Percentiles rank a stretch among this genome's conserved stretches.
These are phyloP conservation scores for Drosophila busckii DNA, from an alignment of 1,140 invertebrate genomes.

Conservation along the genomic window DNA sequence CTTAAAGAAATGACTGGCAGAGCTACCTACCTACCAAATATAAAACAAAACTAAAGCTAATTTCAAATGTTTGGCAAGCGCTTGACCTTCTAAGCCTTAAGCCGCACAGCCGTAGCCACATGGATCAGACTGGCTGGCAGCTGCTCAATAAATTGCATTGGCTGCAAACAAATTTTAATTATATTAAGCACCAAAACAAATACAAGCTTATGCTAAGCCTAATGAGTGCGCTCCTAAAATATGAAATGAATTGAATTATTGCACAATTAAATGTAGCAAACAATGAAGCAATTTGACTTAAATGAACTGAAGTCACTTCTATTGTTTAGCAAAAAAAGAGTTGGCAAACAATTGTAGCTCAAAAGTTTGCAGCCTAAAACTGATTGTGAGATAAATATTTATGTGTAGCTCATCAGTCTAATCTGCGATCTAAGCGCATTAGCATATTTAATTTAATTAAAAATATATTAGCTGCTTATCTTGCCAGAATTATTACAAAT, in stretches of 20 bases:
- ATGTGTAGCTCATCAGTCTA: too few relatives aligned
- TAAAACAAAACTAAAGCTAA: conserved; percentile 6
- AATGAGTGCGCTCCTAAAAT: conserved; percentile 26
- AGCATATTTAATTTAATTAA: too few relatives aligned
- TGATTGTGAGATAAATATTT: too few relatives aligned
- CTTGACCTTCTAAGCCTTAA: conserved; percentile 27
- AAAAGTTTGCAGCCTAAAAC: too few relatives aligned
- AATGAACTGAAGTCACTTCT: too few relatives aligned
- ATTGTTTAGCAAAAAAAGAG: too few relatives aligned
- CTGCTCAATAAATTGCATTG: conserved; percentile 33
- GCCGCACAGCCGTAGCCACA: conserved; percentile 49
- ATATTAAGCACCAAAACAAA: conserved; percentile 16
- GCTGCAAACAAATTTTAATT: conserved; percentile 39
- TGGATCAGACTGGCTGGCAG: conserved; percentile 33
- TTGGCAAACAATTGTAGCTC: too few relatives aligned
- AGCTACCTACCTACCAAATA: too few relatives aligned
- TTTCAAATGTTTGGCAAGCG: neutral
- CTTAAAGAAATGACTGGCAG: conserved; percentile 41
- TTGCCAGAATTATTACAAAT: too few relatives aligned
- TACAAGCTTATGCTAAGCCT: conserved; percentile 41
- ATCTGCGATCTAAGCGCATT: too few relatives aligned
- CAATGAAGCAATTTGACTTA: neutral
- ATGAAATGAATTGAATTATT: neutral
- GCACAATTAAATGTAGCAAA: conserved; percentile 13
- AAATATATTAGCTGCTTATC: too few relatives aligned